Conservation (phyloP, 2,113 vertebrate species). For the Pogona vitticeps region DNA sequence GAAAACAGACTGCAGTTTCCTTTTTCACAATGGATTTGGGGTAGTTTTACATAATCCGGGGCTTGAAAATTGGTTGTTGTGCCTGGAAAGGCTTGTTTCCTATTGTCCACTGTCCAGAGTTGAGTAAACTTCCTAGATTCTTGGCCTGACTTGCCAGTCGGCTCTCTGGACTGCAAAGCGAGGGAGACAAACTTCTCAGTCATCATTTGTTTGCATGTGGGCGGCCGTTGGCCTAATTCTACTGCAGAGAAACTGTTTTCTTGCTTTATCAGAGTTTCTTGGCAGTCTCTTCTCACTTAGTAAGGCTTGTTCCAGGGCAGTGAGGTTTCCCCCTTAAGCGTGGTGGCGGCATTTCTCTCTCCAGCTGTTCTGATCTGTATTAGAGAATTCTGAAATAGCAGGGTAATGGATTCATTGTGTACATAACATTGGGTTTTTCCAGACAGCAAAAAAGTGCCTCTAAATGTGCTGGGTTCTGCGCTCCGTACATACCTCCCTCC, state of each 20-base stretch:
- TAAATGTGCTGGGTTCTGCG: too few species aligned
- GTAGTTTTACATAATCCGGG: slow-evolving; percentile 50
- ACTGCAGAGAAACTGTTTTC: not conserved
- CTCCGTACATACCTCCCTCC: too few species aligned
- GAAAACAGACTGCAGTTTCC: not conserved
- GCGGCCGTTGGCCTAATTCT: not conserved
- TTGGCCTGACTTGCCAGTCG: not conserved
- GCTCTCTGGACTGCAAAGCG: not conserved
- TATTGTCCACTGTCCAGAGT: slow-evolving; percentile 50
- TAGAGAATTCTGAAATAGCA: slow-evolving; percentile 26
- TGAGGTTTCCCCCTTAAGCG: slow-evolving; percentile 15
- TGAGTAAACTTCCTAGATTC: slow-evolving; percentile 59
- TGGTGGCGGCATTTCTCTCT: slow-evolving; percentile 36
- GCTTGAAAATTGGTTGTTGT: slow-evolving; percentile 56
- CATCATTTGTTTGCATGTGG: slow-evolving; percentile 32
- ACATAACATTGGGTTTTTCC: too few species aligned
- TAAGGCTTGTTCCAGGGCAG: not conserved
- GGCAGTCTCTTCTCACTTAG: slow-evolving; percentile 36
- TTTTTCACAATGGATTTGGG: slow-evolving; percentile 5
- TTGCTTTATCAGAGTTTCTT: slow-evolving; percentile 35
- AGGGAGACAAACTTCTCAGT: not conserved
- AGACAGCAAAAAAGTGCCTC: too few species aligned
- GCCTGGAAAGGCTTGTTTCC: slow-evolving; percentile 55
- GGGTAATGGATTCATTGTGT: not conserved
- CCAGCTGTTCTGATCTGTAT: not conserved